These are phyloP conservation scores for Sprattus sprattus DNA, from an alignment of 2,113 vertebrate species.

Conservation along the genomic window DNA sequence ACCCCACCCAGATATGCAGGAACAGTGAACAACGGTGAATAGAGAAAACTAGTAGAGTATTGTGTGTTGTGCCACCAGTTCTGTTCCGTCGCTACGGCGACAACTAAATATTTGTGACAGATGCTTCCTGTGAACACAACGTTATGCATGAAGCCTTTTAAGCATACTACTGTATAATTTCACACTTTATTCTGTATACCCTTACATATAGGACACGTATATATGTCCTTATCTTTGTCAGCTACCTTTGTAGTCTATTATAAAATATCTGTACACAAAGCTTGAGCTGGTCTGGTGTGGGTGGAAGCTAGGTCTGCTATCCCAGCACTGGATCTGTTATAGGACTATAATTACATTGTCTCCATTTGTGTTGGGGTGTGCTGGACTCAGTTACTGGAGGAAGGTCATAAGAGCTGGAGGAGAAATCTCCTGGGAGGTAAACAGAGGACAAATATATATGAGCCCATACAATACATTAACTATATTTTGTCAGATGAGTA, in stretches of 20 bases:
- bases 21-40: background rate
- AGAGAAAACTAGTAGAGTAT: background rate
- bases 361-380: conserved; percentile 11
- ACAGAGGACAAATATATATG: conserved; percentile 19
- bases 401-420: conserved; percentile 3
- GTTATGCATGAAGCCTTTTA: background rate
- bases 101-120: background rate
- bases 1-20: background rate
- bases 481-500: conserved; percentile 2
- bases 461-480: background rate
- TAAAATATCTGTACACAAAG: background rate
- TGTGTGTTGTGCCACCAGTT: background rate
- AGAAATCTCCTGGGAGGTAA: background rate
- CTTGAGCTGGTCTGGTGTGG: background rate
- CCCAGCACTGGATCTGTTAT: background rate
- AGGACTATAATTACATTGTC: conserved; percentile 10
- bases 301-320: background rate
- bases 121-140: background rate
- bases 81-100: background rate
- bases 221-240: background rate
- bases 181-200: background rate
- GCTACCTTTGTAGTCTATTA: background rate
- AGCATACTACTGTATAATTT: background rate
- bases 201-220: background rate
- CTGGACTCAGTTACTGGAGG: conserved; percentile 9